A percentile compares a stretch with the other conserved stretches of the same genome.
Conservation (phyloP, 1,140 invertebrate genomes). For the Drosophila oshimai region DNA sequence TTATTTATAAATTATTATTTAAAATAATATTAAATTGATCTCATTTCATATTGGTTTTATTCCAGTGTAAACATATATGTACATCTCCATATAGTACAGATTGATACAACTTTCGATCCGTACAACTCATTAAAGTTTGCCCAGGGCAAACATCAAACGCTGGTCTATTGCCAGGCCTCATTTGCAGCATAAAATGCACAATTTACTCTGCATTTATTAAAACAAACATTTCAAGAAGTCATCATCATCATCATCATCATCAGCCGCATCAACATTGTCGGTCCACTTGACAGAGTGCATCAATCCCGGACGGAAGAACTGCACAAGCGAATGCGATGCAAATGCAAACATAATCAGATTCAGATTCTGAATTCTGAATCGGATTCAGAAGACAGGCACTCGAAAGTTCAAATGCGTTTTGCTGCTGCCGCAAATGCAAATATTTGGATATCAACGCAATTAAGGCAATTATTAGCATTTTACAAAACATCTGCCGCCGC, state of each 20-base stretch:
- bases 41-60: too few relatives aligned
- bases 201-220: constrained; percentile 60
- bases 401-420: constrained; percentile 61
- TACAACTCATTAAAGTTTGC: constrained; percentile 49
- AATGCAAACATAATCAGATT: constrained; percentile 61
- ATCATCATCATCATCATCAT: constrained; percentile 13
- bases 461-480: constrained; percentile 58
- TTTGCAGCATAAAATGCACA: constrained; percentile 70
- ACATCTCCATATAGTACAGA: neutral
- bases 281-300: constrained; percentile 41
- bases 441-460: constrained; percentile 58
- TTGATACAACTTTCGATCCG: too few relatives aligned
- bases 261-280: constrained; percentile 20
- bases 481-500: constrained; percentile 49
- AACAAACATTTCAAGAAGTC: constrained; percentile 52
- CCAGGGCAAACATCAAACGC: constrained; percentile 55
- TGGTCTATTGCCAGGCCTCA: constrained; percentile 43
- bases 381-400: constrained; percentile 40
- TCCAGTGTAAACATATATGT: neutral
- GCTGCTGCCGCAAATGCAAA: constrained; percentile 34
- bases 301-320: constrained; percentile 40
- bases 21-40: too few relatives aligned
- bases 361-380: constrained; percentile 9
- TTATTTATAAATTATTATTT: too few relatives aligned
- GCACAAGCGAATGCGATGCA: constrained; percentile 18